Conservation (phyloP, 2,113 vertebrate genomes). For the Aphelocoma coerulescens region DNA sequence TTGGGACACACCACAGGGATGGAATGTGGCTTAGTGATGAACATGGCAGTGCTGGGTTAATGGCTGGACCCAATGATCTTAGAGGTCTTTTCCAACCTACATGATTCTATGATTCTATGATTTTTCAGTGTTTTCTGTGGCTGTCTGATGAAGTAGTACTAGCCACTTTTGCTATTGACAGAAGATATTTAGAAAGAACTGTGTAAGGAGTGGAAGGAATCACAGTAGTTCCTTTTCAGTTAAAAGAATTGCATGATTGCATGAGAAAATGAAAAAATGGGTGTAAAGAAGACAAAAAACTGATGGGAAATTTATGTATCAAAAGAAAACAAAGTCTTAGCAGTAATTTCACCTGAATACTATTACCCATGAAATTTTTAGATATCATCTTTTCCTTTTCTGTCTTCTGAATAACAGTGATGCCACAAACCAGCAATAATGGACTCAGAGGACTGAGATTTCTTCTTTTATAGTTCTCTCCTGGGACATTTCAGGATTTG, state of each 20-base stretch:
- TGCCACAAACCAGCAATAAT: background rate
- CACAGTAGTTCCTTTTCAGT: background rate
- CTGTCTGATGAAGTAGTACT: background rate
- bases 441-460: background rate
- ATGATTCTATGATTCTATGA: background rate
- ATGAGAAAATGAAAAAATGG: background rate
- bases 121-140: background rate
- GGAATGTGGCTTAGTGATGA: accelerated
- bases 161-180: background rate
- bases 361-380: background rate
- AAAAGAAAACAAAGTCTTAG: background rate
- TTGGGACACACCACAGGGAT: too few relatives aligned
- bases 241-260: background rate
- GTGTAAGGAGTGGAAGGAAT: background rate
- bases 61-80: background rate
- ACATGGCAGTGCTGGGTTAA: background rate
- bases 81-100: background rate
- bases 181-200: background rate
- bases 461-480: background rate
- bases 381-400: background rate
- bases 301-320: background rate
- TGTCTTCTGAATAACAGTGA: background rate
- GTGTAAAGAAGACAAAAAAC: background rate
- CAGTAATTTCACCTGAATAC: background rate
- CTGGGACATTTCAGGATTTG: background rate